phyloP scores from a whole-genome alignment of 2,888 invertebrate species.

The Ectemnius lituratus region DNA sequence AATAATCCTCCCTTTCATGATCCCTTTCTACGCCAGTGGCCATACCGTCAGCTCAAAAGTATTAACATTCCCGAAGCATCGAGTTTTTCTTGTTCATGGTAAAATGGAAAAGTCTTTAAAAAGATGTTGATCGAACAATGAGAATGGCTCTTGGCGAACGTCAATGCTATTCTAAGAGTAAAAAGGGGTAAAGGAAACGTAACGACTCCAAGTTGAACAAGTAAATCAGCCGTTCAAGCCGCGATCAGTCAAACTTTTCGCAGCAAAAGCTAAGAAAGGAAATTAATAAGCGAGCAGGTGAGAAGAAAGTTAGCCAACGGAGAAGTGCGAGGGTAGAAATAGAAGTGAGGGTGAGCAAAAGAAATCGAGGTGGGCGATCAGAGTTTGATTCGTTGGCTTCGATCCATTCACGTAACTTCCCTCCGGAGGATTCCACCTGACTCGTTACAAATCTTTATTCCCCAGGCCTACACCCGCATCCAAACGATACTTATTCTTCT shows the following conservation, averaged over 20 bases:
- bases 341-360: constrained; percentile 9
- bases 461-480: background rate
- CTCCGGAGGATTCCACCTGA: background rate
- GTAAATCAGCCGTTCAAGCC: constrained; percentile 16
- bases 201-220: background rate
- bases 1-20: background rate
- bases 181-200: background rate
- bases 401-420: constrained; percentile 29
- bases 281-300: constrained; percentile 26
- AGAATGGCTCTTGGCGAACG: no score
- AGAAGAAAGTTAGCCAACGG: background rate
- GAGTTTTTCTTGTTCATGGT: no score
- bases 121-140: no score
- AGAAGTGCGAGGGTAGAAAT: no score
- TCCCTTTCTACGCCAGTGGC: background rate
- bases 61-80: background rate
- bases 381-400: constrained; percentile 32
- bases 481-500: constrained; percentile 19
- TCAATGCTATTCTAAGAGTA: no score
- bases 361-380: constrained; percentile 35
- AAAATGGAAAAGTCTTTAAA: no score
- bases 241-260: constrained; percentile 35
- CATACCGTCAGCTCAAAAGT: background rate
- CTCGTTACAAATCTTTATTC: constrained; percentile 18
- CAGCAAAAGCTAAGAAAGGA: constrained; percentile 15